These are phyloP conservation scores for Parotia lawesii DNA, from an alignment of 2,113 vertebrate species.

Conservation along the genomic window DNA sequence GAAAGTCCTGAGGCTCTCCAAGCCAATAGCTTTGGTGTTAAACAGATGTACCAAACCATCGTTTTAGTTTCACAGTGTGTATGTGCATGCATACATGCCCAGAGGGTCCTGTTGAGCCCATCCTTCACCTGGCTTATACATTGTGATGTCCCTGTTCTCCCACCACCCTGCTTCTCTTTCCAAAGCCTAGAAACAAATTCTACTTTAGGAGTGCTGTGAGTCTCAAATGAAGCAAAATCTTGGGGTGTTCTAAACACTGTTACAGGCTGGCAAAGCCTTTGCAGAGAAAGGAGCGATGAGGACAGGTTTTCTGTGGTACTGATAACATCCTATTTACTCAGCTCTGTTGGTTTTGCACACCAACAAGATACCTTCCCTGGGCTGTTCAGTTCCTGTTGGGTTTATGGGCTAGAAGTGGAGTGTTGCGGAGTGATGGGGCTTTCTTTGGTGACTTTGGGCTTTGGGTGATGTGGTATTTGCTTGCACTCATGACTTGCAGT, in stretches of 20 bases:
- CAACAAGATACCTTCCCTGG: not conserved
- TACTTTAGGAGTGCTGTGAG: not conserved
- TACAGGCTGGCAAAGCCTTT: not conserved
- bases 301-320: not conserved
- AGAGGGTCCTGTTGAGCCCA: not conserved
- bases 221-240: not conserved
- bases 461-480: not conserved
- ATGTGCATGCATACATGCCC: not conserved
- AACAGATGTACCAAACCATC: not conserved
- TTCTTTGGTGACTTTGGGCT: not conserved
- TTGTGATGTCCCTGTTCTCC: not conserved
- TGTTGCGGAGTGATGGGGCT: not conserved
- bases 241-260: accelerated
- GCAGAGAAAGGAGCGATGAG: not conserved
- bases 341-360: not conserved
- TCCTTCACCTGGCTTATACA: not conserved
- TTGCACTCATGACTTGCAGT: not conserved
- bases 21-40: not conserved
- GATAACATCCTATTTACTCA: not conserved
- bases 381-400: not conserved
- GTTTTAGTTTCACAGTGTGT: not conserved
- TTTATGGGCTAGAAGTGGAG: not conserved
- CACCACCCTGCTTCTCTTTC: not conserved
- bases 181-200: not conserved
- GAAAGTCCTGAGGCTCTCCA: not conserved